Base-by-base conservation (phyloP, 1,140 invertebrate genomes). In the Scaptomyza pallida region DNA sequence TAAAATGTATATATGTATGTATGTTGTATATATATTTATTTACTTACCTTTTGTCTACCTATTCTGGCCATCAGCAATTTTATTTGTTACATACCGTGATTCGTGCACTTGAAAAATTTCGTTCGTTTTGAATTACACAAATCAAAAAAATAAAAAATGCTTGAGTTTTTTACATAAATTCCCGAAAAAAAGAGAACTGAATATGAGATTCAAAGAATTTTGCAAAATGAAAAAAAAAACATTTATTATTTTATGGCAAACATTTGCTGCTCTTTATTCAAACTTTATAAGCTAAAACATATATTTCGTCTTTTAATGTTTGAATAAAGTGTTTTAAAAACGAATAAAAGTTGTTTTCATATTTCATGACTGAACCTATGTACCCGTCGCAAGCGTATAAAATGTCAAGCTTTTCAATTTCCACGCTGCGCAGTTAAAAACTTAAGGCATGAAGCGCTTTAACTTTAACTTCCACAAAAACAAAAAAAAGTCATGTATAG, bases 111-210 rank as follows among this genome's bases (percentile, higher is more conserved):
- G 71, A 79, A 67, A 35, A 30, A 41, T 40, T 30, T 8, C 5
- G 1, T 23, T 23, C 45, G 73, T 81, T 63, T 81, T 61, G 51
- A 44, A 77, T 81, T 80, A 68, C 78, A 67, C 37, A 50, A 48
- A 62, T 65, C 65, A 44, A 13, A 30, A 23, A 45, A 40, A 41
- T 37, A 33, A 44, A 35, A 35, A 35, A 8, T 3, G 12, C 3
- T 35, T 30, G 26, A 35, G 2, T 35, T 35, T 35, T 35, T n/a
- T 35, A 35, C 33, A 5, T 35, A 73, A 52, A 55, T 79, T 85
- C 79, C 35, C 59, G 67, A 72, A 80, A 85, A 83, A 68, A 69
- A 80, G 79, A 83, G 68, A 69, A 80, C 15, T 55, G 45, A 79
- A 83, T 60, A 57, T 64, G 79, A 83, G 80, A 45, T 62, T 21